phyloP scores from a whole-genome alignment of 2,888 invertebrate genomes.

The Lissocephala sabroskyi region DNA sequence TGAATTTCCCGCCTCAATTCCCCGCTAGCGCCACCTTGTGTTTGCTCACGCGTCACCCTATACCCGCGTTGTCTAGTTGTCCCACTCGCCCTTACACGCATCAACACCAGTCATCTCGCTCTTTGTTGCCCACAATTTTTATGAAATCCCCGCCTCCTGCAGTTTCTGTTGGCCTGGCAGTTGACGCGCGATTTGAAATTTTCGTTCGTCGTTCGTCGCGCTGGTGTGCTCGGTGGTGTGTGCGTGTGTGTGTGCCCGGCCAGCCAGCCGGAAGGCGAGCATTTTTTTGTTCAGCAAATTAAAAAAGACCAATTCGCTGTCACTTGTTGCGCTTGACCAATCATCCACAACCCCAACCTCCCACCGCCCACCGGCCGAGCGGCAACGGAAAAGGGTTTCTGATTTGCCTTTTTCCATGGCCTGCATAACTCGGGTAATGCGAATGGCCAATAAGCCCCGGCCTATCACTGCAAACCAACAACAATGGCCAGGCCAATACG shows the following conservation, averaged over 20 bases:
- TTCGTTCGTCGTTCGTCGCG: too few species aligned
- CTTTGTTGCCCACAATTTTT: constrained; percentile 1
- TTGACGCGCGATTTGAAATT: constrained; percentile 68
- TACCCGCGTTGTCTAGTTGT: too few species aligned
- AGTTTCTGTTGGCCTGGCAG: constrained; percentile 65
- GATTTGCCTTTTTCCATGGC: constrained; percentile 49
- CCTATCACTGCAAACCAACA: constrained; percentile 42
- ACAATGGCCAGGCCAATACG: constrained; percentile 55
- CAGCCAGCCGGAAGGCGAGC: constrained; percentile 37
- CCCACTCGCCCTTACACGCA: constrained; percentile 1
- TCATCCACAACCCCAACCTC: background rate
- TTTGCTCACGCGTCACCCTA: too few species aligned
- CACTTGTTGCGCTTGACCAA: background rate
- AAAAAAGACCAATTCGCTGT: constrained; percentile 20
- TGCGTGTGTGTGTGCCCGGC: constrained; percentile 16
- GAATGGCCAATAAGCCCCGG: constrained; percentile 48
- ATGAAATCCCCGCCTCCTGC: constrained; percentile 34
- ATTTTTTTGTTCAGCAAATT: constrained; percentile 32
- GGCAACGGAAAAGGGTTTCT: too few species aligned
- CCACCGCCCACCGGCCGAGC: too few species aligned
- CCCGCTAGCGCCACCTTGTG: too few species aligned
- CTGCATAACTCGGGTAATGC: constrained; percentile 38
- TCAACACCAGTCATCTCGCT: constrained; percentile 14
- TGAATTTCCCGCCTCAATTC: too few species aligned
- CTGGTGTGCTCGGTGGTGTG: too few species aligned